Evolutionary conservation across 2,888 invertebrate species (phyloP).

Genomic region (Catocala nupta): DNA sequence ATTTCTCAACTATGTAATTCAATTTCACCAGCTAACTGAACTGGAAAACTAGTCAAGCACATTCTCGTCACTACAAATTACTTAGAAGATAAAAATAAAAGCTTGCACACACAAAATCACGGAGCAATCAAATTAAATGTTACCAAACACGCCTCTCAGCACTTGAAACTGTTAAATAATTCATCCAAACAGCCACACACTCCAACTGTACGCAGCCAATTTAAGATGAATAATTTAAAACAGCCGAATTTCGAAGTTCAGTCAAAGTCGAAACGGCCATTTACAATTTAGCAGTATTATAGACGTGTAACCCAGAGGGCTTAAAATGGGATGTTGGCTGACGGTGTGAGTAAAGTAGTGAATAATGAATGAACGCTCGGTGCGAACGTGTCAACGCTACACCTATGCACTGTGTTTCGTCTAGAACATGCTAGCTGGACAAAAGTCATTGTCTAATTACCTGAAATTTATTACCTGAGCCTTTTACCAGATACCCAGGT

Average conservation of each 20-base stretch:
- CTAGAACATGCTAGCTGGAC: too few species aligned
- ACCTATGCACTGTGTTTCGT: too few species aligned
- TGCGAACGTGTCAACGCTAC: slow-evolving; percentile 38
- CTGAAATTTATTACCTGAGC: too few species aligned
- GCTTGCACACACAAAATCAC: slow-evolving; percentile 51
- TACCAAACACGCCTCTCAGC: slow-evolving; percentile 53
- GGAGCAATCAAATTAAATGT: slow-evolving; percentile 62
- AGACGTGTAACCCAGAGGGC: slow-evolving; percentile 62
- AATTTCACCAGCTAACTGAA: background rate
- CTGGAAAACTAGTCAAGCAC: too few species aligned
- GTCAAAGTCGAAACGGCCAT: slow-evolving; percentile 75
- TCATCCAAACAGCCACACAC: slow-evolving; percentile 57
- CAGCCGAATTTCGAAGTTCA: slow-evolving; percentile 71
- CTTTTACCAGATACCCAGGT: too few species aligned
- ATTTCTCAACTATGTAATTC: background rate
- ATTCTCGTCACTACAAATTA: background rate
- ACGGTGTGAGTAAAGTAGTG: slow-evolving; percentile 37
- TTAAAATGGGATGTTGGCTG: slow-evolving; percentile 35
- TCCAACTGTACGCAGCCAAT: slow-evolving; percentile 63
- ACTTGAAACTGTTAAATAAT: slow-evolving; percentile 58
- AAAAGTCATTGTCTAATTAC: too few species aligned
- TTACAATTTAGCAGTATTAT: slow-evolving; percentile 79
- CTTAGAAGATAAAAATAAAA: slow-evolving; percentile 9
- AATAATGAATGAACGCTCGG: slow-evolving; percentile 39
- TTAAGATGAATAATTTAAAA: slow-evolving; percentile 74